Percentiles rank a stretch among this genome's conserved stretches.
Conservation (phyloP, 2,888 invertebrate genomes). For the Xanthia icteritia region DNA sequence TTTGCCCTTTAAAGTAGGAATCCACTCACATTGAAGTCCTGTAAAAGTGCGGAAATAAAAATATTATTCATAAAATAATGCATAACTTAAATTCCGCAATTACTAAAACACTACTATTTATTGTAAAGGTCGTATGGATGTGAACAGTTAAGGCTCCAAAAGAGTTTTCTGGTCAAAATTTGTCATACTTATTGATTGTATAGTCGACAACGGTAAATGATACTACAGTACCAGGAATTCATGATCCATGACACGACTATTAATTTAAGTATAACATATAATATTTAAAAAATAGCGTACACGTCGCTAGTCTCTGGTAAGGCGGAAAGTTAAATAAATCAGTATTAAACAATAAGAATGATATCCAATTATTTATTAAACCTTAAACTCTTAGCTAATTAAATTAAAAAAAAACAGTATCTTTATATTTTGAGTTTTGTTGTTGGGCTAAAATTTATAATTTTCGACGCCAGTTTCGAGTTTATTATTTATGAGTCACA, state of each 20-base stretch:
- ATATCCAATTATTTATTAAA: not conserved
- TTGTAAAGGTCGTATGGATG: too few relatives aligned
- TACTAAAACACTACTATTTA: not conserved
- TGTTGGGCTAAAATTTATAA: not conserved
- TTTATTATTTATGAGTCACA: not conserved
- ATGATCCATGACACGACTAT: not conserved
- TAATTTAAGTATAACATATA: not conserved
- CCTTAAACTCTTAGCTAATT: not conserved
- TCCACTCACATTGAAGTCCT: conserved; percentile 4
- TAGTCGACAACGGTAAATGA: not conserved
- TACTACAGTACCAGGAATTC: not conserved
- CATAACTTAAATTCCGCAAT: not conserved
- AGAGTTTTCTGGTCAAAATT: not conserved
- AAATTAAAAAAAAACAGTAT: not conserved
- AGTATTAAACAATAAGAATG: not conserved
- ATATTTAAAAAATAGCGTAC: not conserved
- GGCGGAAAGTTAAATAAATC: not conserved
- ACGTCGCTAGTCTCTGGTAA: not conserved
- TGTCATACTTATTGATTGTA: not conserved
- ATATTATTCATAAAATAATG: not conserved
- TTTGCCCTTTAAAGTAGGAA: conserved; percentile 3
- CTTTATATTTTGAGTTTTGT: not conserved
- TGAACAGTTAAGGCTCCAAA: not conserved
- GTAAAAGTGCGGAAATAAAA: not conserved
- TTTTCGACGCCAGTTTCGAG: not conserved